Base-by-base conservation (phyloP, 2,113 vertebrate genomes). In the Microcebus jonahi region DNA sequence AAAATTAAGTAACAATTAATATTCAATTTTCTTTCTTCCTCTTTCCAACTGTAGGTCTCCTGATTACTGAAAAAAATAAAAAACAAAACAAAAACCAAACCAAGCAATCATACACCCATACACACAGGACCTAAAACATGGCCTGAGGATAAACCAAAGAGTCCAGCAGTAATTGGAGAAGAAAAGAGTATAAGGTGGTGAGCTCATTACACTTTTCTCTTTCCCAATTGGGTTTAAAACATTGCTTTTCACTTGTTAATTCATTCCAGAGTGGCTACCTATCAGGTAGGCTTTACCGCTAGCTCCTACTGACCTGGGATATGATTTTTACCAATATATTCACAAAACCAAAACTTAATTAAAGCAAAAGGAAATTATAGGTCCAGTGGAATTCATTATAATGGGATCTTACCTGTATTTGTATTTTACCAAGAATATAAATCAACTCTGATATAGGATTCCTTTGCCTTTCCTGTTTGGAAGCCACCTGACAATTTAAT, bases 381-480 rank as follows among this genome's bases (percentile, higher is more conserved):
- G 23, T 63, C 88, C 50, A 39, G 42, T 94, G 80, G 88, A 94
- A 18, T 94, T 97, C 27, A 90, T 96, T 96, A 88, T 79, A 97
- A 84, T 53, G 23, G 42, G 11, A 42, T 93, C 8, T 89, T 48
- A 55, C 12, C 25, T 73, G 36, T 90, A 79, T 82, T 90, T 92
- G 31, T 90, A 75, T 94, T 97, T 91, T 95, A 90, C 75, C 25
- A 11, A 80, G 75, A 87, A 50, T 84, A 79, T 70, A 87, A 90
- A 94, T 97, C 65, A 93, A 67, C 39, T 20, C 27, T 68, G 27
- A 39, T 81, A n/a, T 14, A 63, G 8, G n/a, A 79, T 91, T 95
- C 8, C 8, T 80, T 96, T n/a, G 83, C 18, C 5, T 1, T 71
- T 59, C 61, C n/a, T 68, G 48, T 94, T 88, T 82, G 55, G 45